phyloP scores from a whole-genome alignment of 2,797 vertebrate genomes.

The Hozukius guyotensis region DNA sequence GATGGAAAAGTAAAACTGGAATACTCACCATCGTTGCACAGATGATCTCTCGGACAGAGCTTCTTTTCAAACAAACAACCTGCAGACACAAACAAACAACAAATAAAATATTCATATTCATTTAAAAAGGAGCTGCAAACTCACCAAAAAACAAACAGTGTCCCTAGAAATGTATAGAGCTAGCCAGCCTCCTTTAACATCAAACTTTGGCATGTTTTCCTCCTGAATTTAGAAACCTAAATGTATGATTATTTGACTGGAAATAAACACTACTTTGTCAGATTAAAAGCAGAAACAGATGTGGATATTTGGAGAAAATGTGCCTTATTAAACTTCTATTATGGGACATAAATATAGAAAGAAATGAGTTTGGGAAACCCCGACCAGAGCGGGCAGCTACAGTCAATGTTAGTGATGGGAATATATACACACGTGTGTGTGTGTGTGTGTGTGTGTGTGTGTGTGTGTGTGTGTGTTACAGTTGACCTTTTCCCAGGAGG shows the following conservation, averaged over 20 bases:
- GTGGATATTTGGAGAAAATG: not conserved
- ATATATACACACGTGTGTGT: not conserved
- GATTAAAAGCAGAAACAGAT: not conserved
- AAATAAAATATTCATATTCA: not conserved
- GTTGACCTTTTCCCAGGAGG: conserved; percentile 45
- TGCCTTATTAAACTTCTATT: not conserved
- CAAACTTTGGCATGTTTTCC: not conserved
- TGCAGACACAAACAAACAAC: conserved; percentile 45
- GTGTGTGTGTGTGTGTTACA: not conserved
- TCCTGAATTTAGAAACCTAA: not conserved
- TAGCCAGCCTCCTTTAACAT: not conserved
- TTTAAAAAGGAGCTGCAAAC: too few species aligned
- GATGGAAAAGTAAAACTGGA: not conserved
- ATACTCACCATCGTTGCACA: conserved; percentile 81
- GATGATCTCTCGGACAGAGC: conserved; percentile 76
- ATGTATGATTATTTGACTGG: not conserved
- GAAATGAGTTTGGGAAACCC: not conserved
- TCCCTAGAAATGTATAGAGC: not conserved
- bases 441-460: not conserved
- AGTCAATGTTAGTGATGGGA: not conserved
- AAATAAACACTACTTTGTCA: not conserved
- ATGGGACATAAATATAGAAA: not conserved
- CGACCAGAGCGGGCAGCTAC: not conserved
- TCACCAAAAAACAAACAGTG: not conserved
- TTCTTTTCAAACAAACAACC: conserved; percentile 85